phyloP scores from a whole-genome alignment of 2,797 vertebrate species.

The Alauda arvensis region DNA sequence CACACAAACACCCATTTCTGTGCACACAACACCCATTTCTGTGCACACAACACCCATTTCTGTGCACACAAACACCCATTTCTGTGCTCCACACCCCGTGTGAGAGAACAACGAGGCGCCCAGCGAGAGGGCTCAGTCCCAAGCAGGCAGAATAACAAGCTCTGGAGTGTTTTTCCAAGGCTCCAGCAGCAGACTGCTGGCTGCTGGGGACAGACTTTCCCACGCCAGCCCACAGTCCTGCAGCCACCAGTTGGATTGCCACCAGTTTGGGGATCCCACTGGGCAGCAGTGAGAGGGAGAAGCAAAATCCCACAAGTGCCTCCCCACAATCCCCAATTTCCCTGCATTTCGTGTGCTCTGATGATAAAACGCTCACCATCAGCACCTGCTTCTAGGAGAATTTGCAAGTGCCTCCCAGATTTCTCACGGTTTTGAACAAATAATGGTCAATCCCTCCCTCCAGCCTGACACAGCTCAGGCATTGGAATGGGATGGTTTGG shows the following conservation, averaged over 20 bases:
- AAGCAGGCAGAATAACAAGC: background rate
- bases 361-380: background rate
- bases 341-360: background rate
- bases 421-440: background rate
- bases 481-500: background rate
- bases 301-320: background rate
- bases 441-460: accelerated
- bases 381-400: background rate
- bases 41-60: background rate
- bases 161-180: background rate
- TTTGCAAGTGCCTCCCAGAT: background rate
- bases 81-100: accelerated
- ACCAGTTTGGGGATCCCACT: background rate
- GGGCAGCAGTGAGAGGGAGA: background rate
- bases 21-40: background rate
- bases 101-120: background rate
- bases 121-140: background rate
- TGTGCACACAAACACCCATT: background rate
- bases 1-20: background rate
- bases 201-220: background rate
- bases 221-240: background rate
- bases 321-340: background rate
- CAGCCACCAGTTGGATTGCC: background rate
- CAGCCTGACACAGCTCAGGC: background rate
- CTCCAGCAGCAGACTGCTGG: background rate